Evolutionary conservation across 30 jellyfish, hydroid and myxozoan genomes (phyloP).

Genomic region (Hydractinia echinata): DNA sequence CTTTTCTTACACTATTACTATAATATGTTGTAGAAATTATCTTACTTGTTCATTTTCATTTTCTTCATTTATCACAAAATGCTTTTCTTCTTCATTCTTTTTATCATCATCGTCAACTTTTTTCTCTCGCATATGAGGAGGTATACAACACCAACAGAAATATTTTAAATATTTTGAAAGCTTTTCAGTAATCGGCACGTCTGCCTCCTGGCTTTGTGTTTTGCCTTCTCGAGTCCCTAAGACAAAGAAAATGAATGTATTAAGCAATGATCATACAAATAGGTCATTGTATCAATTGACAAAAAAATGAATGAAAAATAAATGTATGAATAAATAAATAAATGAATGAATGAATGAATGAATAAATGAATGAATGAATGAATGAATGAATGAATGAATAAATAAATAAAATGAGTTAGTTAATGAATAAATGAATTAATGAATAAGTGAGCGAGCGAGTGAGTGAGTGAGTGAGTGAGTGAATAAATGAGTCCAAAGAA

Average conservation of each 20-base stretch:
- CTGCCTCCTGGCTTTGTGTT: slow-evolving; percentile 30
- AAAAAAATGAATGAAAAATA: too few species aligned
- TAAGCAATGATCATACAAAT: too few species aligned
- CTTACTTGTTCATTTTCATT: slow-evolving; percentile 27
- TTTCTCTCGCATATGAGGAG: slow-evolving; percentile 56
- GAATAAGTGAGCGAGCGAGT: too few species aligned
- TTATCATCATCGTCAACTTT: slow-evolving; percentile 29
- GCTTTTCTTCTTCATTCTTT: neutral
- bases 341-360: too few species aligned
- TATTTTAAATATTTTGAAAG: slow-evolving; percentile 42
- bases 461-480: too few species aligned
- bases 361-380: too few species aligned
- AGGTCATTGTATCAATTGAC: too few species aligned
- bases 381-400: too few species aligned
- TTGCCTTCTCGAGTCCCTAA: slow-evolving; percentile 90
- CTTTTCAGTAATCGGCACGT: neutral
- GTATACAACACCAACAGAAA: slow-evolving; percentile 88
- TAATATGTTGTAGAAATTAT: neutral
- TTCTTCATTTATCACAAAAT: slow-evolving; percentile 3
- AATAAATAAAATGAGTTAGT: too few species aligned
- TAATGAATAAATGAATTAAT: too few species aligned
- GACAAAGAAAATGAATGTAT: neutral
- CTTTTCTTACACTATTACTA: neutral
- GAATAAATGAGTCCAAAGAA: too few species aligned
- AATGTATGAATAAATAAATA: too few species aligned